Conservation (phyloP, 2,113 vertebrate genomes). For the Nycticebus coucang region DNA sequence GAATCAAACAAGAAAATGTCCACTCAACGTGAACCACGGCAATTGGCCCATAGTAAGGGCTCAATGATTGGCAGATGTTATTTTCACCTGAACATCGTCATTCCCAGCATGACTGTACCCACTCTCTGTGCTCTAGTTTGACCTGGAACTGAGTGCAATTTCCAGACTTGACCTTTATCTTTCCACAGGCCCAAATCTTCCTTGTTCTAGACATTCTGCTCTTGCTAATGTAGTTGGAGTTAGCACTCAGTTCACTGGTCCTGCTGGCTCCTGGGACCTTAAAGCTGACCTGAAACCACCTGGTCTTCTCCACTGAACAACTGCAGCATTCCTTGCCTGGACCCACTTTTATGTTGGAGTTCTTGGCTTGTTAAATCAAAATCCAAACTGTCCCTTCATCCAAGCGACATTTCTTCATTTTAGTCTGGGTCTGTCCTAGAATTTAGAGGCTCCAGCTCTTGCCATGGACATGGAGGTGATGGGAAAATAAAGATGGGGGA, state of each 20-base stretch:
- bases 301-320: neutral
- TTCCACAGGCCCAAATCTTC: neutral
- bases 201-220: neutral
- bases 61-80: neutral
- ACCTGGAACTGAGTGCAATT: neutral
- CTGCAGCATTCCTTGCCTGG: rapidly evolving
- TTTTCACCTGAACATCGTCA: neutral
- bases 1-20: neutral
- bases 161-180: neutral
- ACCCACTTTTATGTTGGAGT: rapidly evolving
- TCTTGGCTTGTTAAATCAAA: neutral
- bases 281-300: neutral
- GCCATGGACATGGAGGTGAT: rapidly evolving
- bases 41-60: neutral
- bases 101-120: neutral
- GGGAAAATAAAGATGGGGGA: neutral
- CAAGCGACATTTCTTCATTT: neutral
- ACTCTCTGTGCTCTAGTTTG: neutral
- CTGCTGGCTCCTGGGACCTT: neutral
- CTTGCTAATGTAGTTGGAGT: too few relatives aligned
- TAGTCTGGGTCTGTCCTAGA: neutral
- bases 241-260: rapidly evolving
- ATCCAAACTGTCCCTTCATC: neutral
- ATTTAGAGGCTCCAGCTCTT: neutral
- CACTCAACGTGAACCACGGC: neutral